A percentile compares a stretch with the other conserved stretches of the same genome.
Conservation (phyloP, 2,113 vertebrate species). For the Scytalopus superciliaris region DNA sequence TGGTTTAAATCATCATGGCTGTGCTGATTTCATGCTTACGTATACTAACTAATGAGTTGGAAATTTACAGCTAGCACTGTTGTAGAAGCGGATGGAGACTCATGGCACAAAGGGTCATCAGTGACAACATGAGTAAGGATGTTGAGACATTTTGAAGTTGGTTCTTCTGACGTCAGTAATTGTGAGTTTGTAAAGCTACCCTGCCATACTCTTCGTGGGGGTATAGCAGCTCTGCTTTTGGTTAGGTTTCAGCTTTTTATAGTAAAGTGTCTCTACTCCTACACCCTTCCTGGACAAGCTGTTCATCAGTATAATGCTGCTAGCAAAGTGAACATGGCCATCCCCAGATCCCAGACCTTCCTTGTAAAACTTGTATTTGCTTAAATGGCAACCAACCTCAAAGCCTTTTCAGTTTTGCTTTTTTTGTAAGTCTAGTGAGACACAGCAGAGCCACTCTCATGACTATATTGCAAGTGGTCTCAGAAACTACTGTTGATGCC, state of each 20-base stretch:
- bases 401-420: not conserved
- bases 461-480: rapidly evolving
- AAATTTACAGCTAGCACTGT: conserved; percentile 21
- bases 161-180: not conserved
- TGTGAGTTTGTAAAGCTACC: not conserved
- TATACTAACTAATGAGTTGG: not conserved
- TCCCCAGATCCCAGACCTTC: not conserved
- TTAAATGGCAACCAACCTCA: not conserved
- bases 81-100: not conserved
- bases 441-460: not conserved
- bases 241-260: conserved; percentile 21
- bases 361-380: not conserved
- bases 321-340: not conserved
- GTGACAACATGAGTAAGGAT: not conserved
- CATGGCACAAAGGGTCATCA: not conserved
- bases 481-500: not conserved
- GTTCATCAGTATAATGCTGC: not conserved
- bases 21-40: conserved; percentile 29
- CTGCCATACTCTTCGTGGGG: not conserved
- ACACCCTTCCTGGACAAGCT: not conserved
- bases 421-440: not conserved
- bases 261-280: not conserved
- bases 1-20: conserved; percentile 39
- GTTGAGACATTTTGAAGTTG: conserved; percentile 22
- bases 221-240: not conserved